Evolutionary conservation across 2,888 invertebrate species (phyloP).

Genomic region (Balanococcus diminutus): DNA sequence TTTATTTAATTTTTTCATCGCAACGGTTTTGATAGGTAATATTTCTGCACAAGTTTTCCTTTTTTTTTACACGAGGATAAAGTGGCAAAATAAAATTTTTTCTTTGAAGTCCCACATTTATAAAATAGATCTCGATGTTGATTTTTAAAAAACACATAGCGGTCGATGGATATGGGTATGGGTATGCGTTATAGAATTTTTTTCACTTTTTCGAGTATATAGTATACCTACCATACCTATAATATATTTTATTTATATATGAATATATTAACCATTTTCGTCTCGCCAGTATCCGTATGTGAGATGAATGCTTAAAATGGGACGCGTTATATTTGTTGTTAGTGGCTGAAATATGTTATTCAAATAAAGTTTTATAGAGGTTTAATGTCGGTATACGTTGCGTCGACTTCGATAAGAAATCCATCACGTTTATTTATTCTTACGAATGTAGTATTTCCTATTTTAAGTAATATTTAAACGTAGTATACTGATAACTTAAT

Average conservation of each 20-base stretch:
- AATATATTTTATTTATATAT: neutral
- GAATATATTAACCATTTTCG: neutral
- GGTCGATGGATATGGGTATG: neutral
- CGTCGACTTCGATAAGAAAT: neutral
- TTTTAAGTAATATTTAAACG: neutral
- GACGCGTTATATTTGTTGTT: neutral
- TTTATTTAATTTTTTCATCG: neutral
- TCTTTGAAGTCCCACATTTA: constrained; percentile 8
- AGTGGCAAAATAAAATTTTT: neutral
- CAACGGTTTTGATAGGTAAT: neutral
- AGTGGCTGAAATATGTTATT: neutral
- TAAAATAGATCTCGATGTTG: neutral
- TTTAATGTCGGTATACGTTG: neutral
- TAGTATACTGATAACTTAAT: neutral
- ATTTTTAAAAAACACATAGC: neutral
- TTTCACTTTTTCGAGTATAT: neutral
- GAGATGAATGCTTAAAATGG: neutral
- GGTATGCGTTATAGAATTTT: neutral
- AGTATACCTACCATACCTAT: neutral
- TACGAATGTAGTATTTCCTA: neutral
- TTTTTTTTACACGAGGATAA: neutral
- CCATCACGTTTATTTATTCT: neutral
- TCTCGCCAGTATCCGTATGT: neutral
- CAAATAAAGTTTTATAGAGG: neutral
- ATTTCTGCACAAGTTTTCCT: neutral